These are phyloP conservation scores for Boleophthalmus pectinirostris DNA, from an alignment of 2,113 vertebrate species.

Conservation along the genomic window DNA sequence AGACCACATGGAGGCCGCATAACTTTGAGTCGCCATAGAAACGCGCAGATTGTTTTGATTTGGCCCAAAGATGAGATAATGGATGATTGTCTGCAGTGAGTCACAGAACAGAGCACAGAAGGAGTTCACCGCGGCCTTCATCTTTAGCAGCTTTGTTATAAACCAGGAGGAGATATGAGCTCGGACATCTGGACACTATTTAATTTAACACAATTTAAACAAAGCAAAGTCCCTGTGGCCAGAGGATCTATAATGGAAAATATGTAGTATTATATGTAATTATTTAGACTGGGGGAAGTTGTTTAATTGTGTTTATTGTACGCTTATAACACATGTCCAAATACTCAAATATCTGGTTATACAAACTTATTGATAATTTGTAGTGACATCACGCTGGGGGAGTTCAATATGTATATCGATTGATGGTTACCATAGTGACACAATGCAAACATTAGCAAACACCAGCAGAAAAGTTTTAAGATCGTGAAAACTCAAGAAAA, in stretches of 20 bases:
- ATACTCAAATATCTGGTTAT: too few species aligned
- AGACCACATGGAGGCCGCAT: constrained; percentile 27
- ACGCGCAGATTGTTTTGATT: constrained; percentile 55
- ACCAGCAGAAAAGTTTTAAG: too few species aligned
- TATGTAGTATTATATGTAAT: background rate
- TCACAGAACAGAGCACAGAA: constrained; percentile 30
- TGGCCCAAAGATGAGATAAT: constrained; percentile 39
- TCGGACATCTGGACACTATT: background rate
- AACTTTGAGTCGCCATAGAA: constrained; percentile 70
- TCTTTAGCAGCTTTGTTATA: constrained; percentile 15
- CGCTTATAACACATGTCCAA: too few species aligned
- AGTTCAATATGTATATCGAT: too few species aligned
- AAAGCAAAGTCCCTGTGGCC: background rate
- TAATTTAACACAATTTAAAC: background rate
- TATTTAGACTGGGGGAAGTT: background rate
- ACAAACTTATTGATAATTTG: too few species aligned
- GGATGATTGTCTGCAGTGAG: constrained; percentile 36
- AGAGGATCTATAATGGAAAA: background rate
- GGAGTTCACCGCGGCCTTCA: background rate
- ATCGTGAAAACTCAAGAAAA: too few species aligned
- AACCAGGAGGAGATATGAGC: background rate
- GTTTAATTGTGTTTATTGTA: background rate
- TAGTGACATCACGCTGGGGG: too few species aligned
- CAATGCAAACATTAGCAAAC: too few species aligned
- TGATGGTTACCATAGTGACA: too few species aligned